Evolutionary conservation across 2,113 vertebrate species (phyloP).

Genomic region (Elgaria multicarinata): DNA sequence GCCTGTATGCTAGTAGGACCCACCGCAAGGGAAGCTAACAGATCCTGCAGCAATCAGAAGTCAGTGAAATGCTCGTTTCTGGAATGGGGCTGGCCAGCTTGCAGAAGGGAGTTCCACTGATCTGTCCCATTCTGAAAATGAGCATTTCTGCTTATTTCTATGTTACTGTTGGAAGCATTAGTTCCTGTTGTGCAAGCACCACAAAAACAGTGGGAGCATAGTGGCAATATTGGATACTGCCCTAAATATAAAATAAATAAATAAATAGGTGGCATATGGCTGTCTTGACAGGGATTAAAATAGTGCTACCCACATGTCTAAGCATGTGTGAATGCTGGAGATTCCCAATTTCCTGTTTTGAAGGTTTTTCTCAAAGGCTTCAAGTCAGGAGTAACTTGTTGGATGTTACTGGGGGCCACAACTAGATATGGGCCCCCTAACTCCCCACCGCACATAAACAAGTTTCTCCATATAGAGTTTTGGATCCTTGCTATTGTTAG

Average conservation of each 20-base stretch:
- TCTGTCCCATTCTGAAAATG: too few relatives aligned
- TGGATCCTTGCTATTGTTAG: background rate
- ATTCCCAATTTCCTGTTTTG: background rate
- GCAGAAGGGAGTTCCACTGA: too few relatives aligned
- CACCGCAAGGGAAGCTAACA: too few relatives aligned
- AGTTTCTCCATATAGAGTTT: background rate
- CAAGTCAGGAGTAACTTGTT: background rate
- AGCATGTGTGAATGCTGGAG: background rate
- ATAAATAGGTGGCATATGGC: fast-evolving
- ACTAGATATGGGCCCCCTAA: background rate
- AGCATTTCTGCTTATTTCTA: too few relatives aligned
- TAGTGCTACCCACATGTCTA: background rate
- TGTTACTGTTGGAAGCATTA: too few relatives aligned
- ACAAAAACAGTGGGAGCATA: too few relatives aligned
- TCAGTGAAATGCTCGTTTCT: too few relatives aligned
- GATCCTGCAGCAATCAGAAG: too few relatives aligned
- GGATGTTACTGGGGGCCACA: background rate
- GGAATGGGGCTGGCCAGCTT: too few relatives aligned
- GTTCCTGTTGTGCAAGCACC: too few relatives aligned
- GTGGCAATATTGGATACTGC: too few relatives aligned
- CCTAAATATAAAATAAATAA: background rate
- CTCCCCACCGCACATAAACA: background rate
- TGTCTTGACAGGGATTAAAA: background rate
- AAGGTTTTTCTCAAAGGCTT: background rate
- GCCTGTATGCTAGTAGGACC: too few relatives aligned